phyloP scores from a whole-genome alignment of 2,113 vertebrate species.

The Arvicanthis niloticus region DNA sequence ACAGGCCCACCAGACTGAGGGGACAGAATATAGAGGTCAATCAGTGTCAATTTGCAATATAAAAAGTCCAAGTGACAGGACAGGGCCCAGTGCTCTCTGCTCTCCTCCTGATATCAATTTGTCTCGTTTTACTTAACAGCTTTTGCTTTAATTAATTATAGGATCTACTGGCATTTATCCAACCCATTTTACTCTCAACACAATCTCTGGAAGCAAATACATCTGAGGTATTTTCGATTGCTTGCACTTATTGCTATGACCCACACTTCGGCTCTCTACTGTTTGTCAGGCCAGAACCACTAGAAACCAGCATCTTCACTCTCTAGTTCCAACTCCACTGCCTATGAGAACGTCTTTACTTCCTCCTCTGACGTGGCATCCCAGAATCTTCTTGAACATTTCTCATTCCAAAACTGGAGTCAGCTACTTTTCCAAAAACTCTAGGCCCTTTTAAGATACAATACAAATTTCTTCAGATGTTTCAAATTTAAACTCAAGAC shows the following conservation, averaged over 20 bases:
- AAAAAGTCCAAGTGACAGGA: not conserved
- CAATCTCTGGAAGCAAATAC: not conserved
- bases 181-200: not conserved
- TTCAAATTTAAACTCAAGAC: not conserved
- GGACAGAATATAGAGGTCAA: not conserved
- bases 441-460: not conserved
- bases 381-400: not conserved
- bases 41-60: not conserved
- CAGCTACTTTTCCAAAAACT: not conserved
- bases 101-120: not conserved
- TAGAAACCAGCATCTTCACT: not conserved
- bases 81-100: not conserved
- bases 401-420: not conserved
- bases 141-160: not conserved
- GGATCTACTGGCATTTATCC: not conserved
- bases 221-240: not conserved
- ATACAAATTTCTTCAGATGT: not conserved
- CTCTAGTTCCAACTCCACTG: not conserved
- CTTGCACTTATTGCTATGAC: not conserved
- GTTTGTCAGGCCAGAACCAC: not conserved
- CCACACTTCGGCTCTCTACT: not conserved
- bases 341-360: not conserved
- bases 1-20: rapidly evolving
- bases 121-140: not conserved
- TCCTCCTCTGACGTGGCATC: not conserved